Percentiles rank a stretch among this genome's conserved stretches.
phyloP scores from a whole-genome alignment of 2,797 vertebrate species.

The Enteromius treurensis region DNA sequence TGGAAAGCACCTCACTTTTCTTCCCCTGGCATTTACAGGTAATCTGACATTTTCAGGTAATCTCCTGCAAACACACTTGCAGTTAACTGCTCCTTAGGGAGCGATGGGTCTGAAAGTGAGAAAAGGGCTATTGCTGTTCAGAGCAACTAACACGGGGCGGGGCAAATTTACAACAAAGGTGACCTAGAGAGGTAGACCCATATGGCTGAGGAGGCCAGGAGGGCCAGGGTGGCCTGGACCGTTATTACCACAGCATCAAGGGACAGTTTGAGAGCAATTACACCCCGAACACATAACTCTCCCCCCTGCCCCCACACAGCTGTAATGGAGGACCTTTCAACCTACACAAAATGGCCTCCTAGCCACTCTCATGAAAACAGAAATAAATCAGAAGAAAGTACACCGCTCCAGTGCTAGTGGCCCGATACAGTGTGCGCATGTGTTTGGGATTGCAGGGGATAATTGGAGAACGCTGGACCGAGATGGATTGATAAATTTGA shows the following conservation, averaged over 20 bases:
- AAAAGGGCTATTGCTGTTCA: conserved; percentile 43
- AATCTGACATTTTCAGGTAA: conserved; percentile 57
- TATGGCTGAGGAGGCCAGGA: conserved; percentile 49
- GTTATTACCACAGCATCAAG: conserved; percentile 69
- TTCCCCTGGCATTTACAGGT: conserved; percentile 58
- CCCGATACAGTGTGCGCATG: conserved; percentile 27
- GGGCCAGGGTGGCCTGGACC: conserved; percentile 56
- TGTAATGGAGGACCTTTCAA: conserved; percentile 71
- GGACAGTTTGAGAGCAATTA: conserved; percentile 71
- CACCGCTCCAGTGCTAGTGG: background rate
- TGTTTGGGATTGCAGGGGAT: conserved; percentile 36
- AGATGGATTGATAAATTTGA: conserved; percentile 49
- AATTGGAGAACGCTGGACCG: conserved; percentile 39
- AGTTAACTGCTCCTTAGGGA: conserved; percentile 61
- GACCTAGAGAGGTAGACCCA: conserved; percentile 61
- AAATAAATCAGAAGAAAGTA: conserved; percentile 61
- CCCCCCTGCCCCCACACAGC: conserved; percentile 51
- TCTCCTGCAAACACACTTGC: conserved; percentile 50
- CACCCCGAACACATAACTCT: conserved; percentile 63
- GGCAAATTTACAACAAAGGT: conserved; percentile 71
- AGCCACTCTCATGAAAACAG: conserved; percentile 48
- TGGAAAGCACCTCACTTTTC: conserved; percentile 51
- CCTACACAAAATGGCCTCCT: conserved; percentile 67
- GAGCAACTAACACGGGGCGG: conserved; percentile 54
- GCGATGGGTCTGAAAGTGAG: conserved; percentile 45